These are phyloP conservation scores for Propithecus deckenii DNA, from an alignment of 2,797 vertebrate species.

Conservation along the genomic window DNA sequence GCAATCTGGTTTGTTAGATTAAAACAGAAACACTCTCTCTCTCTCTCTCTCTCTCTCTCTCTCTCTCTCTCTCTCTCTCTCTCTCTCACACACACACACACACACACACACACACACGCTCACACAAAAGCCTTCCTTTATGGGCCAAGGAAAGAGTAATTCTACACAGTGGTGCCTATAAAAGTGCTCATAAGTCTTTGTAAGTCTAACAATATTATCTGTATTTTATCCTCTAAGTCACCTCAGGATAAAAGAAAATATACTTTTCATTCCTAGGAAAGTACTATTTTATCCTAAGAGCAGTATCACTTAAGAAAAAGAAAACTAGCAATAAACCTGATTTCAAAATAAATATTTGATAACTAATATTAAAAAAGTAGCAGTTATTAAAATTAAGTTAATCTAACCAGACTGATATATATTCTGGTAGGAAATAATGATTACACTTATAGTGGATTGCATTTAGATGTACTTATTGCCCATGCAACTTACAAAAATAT, in stretches of 20 bases:
- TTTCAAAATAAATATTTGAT: constrained; percentile 54
- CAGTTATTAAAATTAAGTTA: constrained; percentile 14
- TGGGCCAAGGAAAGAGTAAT: not conserved
- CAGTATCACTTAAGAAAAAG: not conserved
- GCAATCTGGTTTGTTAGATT: not conserved
- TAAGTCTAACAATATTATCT: not conserved
- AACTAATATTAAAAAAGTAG: not conserved
- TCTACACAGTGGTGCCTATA: not conserved
- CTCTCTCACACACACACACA: not conserved
- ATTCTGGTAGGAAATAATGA: not conserved
- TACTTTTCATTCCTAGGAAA: not conserved
- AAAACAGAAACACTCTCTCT: not conserved
- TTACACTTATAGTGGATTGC: constrained; percentile 27
- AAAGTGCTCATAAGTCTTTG: not conserved
- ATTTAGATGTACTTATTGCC: constrained; percentile 31
- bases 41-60: not conserved
- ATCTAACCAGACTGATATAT: not conserved
- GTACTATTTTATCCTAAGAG: not conserved
- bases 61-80: not conserved
- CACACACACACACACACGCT: not conserved
- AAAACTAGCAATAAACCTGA: not conserved
- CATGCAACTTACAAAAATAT: constrained; percentile 51
- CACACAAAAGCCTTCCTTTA: not conserved
- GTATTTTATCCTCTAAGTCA: not conserved
- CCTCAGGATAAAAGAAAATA: constrained; percentile 3